Evolutionary conservation across 2,888 invertebrate species (phyloP).

Genomic region (Holacanthella duospinosa): DNA sequence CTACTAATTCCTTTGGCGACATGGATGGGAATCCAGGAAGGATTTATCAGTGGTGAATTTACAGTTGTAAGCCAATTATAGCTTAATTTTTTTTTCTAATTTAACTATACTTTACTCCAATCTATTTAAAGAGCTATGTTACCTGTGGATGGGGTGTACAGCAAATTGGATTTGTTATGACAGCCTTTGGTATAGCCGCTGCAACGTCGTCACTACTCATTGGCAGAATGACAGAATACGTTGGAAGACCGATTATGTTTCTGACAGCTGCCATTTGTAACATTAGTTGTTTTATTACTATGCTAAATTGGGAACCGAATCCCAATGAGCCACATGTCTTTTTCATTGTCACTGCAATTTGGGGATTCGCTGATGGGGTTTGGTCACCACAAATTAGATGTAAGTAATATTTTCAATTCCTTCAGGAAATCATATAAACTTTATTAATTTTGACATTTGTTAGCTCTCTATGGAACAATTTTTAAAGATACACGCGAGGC

Average conservation of each 20-base stretch:
- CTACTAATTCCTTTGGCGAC: background rate
- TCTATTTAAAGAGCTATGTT: conserved; percentile 83
- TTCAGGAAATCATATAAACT: background rate
- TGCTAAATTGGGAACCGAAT: conserved; percentile 74
- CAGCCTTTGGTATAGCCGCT: conserved; percentile 88
- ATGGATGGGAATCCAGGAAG: conserved; percentile 6
- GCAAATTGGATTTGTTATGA: conserved; percentile 92
- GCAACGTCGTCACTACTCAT: conserved; percentile 82
- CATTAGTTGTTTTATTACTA: conserved; percentile 62
- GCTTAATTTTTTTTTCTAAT: background rate
- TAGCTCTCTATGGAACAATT: conserved; percentile 75
- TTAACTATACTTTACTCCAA: no score
- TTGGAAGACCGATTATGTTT: conserved; percentile 72
- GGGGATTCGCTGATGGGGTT: conserved; percentile 90
- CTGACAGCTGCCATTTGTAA: conserved; percentile 61
- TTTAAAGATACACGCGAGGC: conserved; percentile 83
- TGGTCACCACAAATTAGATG: conserved; percentile 95
- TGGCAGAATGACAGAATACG: conserved; percentile 82
- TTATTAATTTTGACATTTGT: conserved; percentile 13
- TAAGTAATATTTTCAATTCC: conserved; percentile 43
- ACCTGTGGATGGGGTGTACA: conserved; percentile 80
- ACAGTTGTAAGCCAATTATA: background rate
- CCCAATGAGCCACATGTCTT: conserved; percentile 68
- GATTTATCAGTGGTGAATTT: background rate
- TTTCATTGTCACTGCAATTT: conserved; percentile 76